Base-by-base conservation (phyloP, 2,888 invertebrate genomes). In the Plagodis pulveraria region DNA sequence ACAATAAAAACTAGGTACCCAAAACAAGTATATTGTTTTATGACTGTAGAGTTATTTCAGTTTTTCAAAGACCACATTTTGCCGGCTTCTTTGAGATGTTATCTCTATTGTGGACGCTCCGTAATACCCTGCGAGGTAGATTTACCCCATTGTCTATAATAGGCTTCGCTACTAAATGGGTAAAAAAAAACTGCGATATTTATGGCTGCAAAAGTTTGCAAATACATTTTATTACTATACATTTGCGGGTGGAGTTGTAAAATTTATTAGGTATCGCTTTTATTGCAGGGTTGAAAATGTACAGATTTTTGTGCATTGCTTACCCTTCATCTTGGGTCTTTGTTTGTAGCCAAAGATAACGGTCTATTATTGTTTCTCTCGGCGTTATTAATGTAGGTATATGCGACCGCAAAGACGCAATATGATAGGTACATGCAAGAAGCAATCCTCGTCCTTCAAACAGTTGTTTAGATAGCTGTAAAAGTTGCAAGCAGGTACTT, bases 31-130 rank as follows among this genome's bases (percentile, higher is more conserved):
- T 42, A 56, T 59, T 63, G 63, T 62, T 56, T 52, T 53, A 56
- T 10, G 42, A 67, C 48, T 50, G 46, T 46, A 52, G 50, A 65
- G 61, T 47, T 43, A 51, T 51, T 58, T 55, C 42, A 44, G 41
- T 66, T 63, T 56, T 56, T 61, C 56, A 56, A 63, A 64, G 65
- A 69, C 60, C 65, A 66, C 60, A 66, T 65, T 66, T 65, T 57
- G 75, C 65, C 82, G 81, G 81, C 69, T 48, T 62, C 74, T 80
- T 83, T 82, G 73, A 70, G 60, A 60, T 59, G 62, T 64, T 69
- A 71, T 71, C 73, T 71, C 50, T 67, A 70, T 73, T 74, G 67
- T 74, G 51, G 50, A 52, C 12, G 40, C 45, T 52, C 62, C 63
- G 60, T 71, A 67, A 65, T 66, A 56, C 44, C 33, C 55, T 44